phyloP scores from a whole-genome alignment of 2,113 vertebrate species.

The Apteryx mantelli region DNA sequence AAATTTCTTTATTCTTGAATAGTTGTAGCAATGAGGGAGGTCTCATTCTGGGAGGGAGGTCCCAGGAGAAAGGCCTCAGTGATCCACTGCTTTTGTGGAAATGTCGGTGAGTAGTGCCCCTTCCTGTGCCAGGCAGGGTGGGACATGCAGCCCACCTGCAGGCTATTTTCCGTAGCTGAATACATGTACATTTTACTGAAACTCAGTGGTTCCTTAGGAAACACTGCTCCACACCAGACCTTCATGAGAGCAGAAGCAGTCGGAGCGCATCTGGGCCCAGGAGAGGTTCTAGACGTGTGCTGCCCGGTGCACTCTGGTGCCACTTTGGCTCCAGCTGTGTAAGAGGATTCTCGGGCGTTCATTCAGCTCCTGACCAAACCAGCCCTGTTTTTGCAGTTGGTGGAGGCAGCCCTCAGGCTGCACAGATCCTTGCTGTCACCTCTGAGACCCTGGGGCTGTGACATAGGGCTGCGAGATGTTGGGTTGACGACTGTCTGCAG shows the following conservation, averaged over 20 bases:
- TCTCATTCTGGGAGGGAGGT: background rate
- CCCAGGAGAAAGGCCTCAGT: background rate
- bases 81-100: background rate
- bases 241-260: background rate
- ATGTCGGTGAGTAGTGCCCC: background rate
- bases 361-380: background rate
- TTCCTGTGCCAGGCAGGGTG: fast-evolving
- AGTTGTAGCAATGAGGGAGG: background rate
- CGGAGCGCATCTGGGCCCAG: background rate
- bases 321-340: background rate
- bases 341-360: background rate
- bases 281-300: background rate
- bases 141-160: too few relatives aligned
- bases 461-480: background rate
- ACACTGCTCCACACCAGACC: too few relatives aligned
- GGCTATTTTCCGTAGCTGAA: too few relatives aligned
- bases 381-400: background rate
- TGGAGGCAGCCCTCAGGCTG: background rate
- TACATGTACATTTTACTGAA: too few relatives aligned
- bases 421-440: background rate
- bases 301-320: background rate
- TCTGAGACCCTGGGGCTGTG: background rate
- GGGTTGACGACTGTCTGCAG: background rate
- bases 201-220: too few relatives aligned
- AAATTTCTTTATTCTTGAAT: background rate